These are phyloP conservation scores for Emydocephalus ijimae DNA, from an alignment of 2,113 vertebrate genomes.

Conservation along the genomic window DNA sequence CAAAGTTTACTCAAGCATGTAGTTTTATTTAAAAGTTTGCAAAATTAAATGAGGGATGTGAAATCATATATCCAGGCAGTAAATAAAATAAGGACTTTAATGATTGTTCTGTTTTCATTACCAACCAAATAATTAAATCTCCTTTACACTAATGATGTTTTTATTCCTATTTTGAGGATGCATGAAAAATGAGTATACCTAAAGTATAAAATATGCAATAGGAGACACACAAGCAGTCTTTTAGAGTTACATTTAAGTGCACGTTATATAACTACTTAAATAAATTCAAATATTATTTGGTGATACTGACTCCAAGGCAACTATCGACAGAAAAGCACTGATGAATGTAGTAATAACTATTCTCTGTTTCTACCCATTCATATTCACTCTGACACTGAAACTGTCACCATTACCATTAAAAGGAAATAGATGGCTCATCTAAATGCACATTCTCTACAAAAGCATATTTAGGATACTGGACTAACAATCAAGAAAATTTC, in stretches of 20 bases:
- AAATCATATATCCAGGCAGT: slow-evolving; percentile 30
- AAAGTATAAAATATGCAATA: not conserved
- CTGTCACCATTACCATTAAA: not conserved
- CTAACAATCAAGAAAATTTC: slow-evolving; percentile 1
- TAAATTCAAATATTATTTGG: slow-evolving; percentile 4
- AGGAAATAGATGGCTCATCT: slow-evolving; percentile 2
- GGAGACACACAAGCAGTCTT: not conserved
- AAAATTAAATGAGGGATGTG: slow-evolving; percentile 10
- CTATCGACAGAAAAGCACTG: slow-evolving; percentile 8
- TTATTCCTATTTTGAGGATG: slow-evolving; percentile 19
- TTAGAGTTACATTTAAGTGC: slow-evolving; percentile 9
- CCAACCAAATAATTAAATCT: slow-evolving; percentile 20
- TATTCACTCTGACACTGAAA: slow-evolving; percentile 1
- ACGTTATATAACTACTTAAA: not conserved
- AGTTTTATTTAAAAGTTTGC: slow-evolving; percentile 23
- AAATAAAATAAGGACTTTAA: slow-evolving; percentile 32
- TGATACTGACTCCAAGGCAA: not conserved
- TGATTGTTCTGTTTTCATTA: not conserved
- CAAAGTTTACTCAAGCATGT: slow-evolving; percentile 13
- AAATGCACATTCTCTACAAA: slow-evolving; percentile 22
- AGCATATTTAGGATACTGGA: not conserved
- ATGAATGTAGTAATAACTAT: not conserved
- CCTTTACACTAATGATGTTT: not conserved
- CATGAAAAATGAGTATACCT: slow-evolving; percentile 5
- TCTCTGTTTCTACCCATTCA: not conserved